A percentile compares a stretch with the other conserved stretches of the same genome.
Evolutionary conservation across 2,888 invertebrate species (phyloP).

Genomic region (Torymus tubicola): DNA sequence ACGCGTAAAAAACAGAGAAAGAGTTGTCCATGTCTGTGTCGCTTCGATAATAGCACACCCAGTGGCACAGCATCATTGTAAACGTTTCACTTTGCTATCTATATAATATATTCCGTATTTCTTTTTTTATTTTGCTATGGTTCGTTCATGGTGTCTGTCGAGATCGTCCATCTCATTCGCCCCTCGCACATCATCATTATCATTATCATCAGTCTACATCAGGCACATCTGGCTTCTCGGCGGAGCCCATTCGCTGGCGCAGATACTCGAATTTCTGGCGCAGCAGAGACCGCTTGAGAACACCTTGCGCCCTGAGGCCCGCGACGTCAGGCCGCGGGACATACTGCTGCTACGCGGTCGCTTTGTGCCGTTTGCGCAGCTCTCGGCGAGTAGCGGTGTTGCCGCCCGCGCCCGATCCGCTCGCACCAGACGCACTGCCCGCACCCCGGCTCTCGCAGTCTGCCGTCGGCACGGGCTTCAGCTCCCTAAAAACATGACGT

Average conservation of each 20-base stretch:
- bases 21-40: slow-evolving; percentile 27
- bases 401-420: slow-evolving; percentile 42
- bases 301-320: slow-evolving; percentile 71
- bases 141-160: too few species aligned
- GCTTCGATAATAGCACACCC: neutral
- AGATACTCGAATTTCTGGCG: slow-evolving; percentile 68
- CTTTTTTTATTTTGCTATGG: too few species aligned
- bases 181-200: neutral
- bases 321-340: slow-evolving; percentile 73
- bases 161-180: neutral
- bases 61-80: slow-evolving; percentile 4
- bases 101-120: too few species aligned
- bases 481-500: slow-evolving; percentile 77
- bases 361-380: slow-evolving; percentile 83
- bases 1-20: too few species aligned
- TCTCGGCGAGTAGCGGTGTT: slow-evolving; percentile 75
- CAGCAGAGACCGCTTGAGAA: slow-evolving; percentile 71
- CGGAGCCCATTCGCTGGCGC: slow-evolving; percentile 68
- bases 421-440: neutral
- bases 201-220: slow-evolving; percentile 41
- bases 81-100: too few species aligned
- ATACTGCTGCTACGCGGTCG: slow-evolving; percentile 78
- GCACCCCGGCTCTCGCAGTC: slow-evolving; percentile 73
- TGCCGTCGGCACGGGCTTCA: slow-evolving; percentile 81
- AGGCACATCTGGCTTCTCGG: slow-evolving; percentile 66